Evolutionary conservation across 2,888 invertebrate genomes (phyloP).

Genomic region (Chromoteleia sp.): DNA sequence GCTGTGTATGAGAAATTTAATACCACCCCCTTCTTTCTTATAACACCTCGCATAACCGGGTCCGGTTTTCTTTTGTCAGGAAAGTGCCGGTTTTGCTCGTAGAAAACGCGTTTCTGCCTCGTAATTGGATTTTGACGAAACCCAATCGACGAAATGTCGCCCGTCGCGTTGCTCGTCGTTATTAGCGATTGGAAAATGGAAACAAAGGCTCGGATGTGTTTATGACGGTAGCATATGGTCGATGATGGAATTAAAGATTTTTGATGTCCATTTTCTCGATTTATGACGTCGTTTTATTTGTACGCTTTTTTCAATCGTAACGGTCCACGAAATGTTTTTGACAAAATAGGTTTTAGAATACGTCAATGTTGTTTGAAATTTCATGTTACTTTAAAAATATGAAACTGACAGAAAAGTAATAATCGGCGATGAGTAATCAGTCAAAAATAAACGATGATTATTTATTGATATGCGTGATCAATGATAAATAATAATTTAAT

Average conservation of each 20-base stretch:
- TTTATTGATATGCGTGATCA: too few relatives aligned
- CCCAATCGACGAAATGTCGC: slow-evolving; percentile 18
- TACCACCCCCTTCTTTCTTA: slow-evolving; percentile 52
- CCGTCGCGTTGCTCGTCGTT: slow-evolving; percentile 34
- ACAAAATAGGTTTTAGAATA: not conserved
- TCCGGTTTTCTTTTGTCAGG: slow-evolving; percentile 44
- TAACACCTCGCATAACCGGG: slow-evolving; percentile 52
- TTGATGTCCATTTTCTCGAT: slow-evolving; percentile 11
- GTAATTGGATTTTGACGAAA: slow-evolving; percentile 43
- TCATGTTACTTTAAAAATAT: too few relatives aligned
- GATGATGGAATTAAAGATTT: slow-evolving; percentile 27
- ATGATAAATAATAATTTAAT: too few relatives aligned
- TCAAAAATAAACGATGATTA: too few relatives aligned
- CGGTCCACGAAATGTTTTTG: too few relatives aligned
- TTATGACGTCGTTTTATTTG: slow-evolving; percentile 8
- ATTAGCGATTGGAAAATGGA: slow-evolving; percentile 36
- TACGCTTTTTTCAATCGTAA: too few relatives aligned
- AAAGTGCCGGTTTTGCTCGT: slow-evolving; percentile 23
- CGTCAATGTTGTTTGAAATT: too few relatives aligned
- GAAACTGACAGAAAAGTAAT: too few relatives aligned
- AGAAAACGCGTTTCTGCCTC: slow-evolving; percentile 15
- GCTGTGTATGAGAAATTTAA: slow-evolving; percentile 61
- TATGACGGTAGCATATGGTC: slow-evolving; percentile 22
- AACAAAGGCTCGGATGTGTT: slow-evolving; percentile 28
- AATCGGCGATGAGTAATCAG: too few relatives aligned